Evolutionary conservation across 2,113 vertebrate species (phyloP), one percentile per base, ranked within the genome.

Genomic region (Nothocercus nigrocapillus): DNA sequence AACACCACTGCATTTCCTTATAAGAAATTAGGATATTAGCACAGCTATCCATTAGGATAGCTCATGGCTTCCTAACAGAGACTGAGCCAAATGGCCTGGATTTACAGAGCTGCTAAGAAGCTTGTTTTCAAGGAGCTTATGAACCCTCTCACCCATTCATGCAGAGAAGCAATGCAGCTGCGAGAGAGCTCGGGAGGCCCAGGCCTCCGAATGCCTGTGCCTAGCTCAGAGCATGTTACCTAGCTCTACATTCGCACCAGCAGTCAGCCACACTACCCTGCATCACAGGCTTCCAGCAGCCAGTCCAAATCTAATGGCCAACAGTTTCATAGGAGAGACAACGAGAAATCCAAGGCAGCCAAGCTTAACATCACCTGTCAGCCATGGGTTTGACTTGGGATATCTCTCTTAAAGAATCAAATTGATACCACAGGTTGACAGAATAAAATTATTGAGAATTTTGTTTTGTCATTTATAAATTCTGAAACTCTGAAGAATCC

Each of bases 391-490:
- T 75, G 47, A 56, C 34, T 79, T 47, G 28, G 40, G 36, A 75
- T 14, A 4, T 30, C 56, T 62, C 27, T 56, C 85, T 59, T 38
- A 69, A 90, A 90, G 93, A 66, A 30, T 27, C 36, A 80, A 67
- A 94, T 1, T 28, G 58, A 96, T n/a, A 30, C 40, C 36, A 84
- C 20, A 66, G 90, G 18, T 75, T 82, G 44, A 83, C 64, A 40
- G 70, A 70, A 47, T 28, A 27, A 68, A 89, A 59, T 19, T 95
- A 94, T 24, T 32, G 78, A 70, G 19, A 44, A 45, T 70, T 82
- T 96, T 40, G 27, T 63, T 91, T 74, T 82, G 13, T 77, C n/a
- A 61, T 70, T 73, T 90, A 34, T 36, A 81, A 95, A 75, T 51
- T 78, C 24, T 45, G 59, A 44, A 94, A 77, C 20, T 45, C 79